Evolutionary conservation across 2,797 vertebrate species (phyloP).

Genomic region (Clarias platycephalus): DNA sequence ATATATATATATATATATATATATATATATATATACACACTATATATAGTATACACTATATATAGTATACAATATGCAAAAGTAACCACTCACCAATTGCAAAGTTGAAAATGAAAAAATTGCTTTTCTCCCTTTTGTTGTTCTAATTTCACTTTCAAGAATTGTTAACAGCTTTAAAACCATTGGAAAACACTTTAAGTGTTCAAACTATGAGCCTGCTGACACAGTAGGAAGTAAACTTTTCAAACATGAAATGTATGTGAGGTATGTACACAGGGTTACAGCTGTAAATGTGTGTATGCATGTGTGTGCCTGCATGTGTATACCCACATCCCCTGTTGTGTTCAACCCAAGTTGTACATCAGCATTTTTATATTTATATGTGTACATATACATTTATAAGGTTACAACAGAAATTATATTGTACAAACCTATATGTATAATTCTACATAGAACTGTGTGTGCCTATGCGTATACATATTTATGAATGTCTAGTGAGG

Average conservation of each 20-base stretch:
- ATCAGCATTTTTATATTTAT: constrained; percentile 60
- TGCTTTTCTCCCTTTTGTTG: constrained; percentile 62
- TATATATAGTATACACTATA: constrained; percentile 71
- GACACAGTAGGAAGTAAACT: constrained; percentile 70
- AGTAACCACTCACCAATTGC: constrained; percentile 73
- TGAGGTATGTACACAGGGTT: constrained; percentile 42
- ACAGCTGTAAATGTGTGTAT: constrained; percentile 37
- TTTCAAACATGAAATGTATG: constrained; percentile 52
- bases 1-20: too few relatives aligned
- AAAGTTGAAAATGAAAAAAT: constrained; percentile 67
- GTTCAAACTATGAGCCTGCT: constrained; percentile 71
- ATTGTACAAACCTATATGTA: constrained; percentile 64
- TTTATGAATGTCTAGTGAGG: constrained; percentile 59
- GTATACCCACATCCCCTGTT: constrained; percentile 48
- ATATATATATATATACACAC: background rate
- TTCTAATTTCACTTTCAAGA: constrained; percentile 49
- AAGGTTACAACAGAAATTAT: constrained; percentile 53
- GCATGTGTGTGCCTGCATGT: constrained; percentile 51
- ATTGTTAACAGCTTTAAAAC: constrained; percentile 74
- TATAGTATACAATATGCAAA: constrained; percentile 78
- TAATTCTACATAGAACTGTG: constrained; percentile 61
- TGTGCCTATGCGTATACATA: constrained; percentile 61
- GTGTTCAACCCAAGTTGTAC: constrained; percentile 52
- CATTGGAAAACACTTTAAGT: constrained; percentile 68
- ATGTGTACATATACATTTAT: constrained; percentile 63